Conservation (phyloP, 2,113 vertebrate genomes). For the Pao palembangensis region DNA sequence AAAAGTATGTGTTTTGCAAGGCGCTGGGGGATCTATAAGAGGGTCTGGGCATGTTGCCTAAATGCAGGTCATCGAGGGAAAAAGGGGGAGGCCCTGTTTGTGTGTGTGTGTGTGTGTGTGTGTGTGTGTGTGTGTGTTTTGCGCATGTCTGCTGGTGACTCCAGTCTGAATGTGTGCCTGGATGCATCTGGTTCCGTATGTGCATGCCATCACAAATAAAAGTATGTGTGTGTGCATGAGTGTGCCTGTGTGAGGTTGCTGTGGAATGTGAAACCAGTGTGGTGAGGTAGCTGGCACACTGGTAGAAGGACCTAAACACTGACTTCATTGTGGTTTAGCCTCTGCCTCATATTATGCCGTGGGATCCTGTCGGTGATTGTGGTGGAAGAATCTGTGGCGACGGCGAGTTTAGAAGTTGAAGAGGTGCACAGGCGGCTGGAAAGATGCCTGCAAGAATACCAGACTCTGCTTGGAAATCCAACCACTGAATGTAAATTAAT, state of each 20-base stretch:
- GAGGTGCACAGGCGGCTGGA: constrained; percentile 46
- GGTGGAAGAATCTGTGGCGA: constrained; percentile 44
- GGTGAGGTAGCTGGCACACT: constrained; percentile 53
- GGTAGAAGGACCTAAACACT: constrained; percentile 57
- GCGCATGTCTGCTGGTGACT: constrained; percentile 36
- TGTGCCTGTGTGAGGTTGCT: constrained; percentile 43
- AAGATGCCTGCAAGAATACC: constrained; percentile 32
- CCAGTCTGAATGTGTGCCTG: constrained; percentile 37
- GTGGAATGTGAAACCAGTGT: constrained; percentile 63
- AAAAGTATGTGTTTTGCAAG: constrained; percentile 51
- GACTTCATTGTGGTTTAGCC: constrained; percentile 68
- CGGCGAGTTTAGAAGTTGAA: constrained; percentile 47
- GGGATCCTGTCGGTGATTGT: constrained; percentile 52
- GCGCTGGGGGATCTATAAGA: constrained; percentile 57
- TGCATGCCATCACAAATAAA: constrained; percentile 50
- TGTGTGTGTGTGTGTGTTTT: constrained; percentile 5
- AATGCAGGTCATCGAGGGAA: constrained; percentile 57
- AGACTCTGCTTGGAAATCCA: constrained; percentile 18
- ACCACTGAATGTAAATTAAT: constrained; percentile 37
- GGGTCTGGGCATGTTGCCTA: constrained; percentile 52
- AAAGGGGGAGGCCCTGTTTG: constrained; percentile 33
- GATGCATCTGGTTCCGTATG: constrained; percentile 54
- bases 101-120: constrained; percentile 2
- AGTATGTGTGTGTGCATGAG: constrained; percentile 8
- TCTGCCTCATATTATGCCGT: constrained; percentile 60